phyloP scores from a whole-genome alignment of 2,888 invertebrate species.

The Drosophila ochracea region DNA sequence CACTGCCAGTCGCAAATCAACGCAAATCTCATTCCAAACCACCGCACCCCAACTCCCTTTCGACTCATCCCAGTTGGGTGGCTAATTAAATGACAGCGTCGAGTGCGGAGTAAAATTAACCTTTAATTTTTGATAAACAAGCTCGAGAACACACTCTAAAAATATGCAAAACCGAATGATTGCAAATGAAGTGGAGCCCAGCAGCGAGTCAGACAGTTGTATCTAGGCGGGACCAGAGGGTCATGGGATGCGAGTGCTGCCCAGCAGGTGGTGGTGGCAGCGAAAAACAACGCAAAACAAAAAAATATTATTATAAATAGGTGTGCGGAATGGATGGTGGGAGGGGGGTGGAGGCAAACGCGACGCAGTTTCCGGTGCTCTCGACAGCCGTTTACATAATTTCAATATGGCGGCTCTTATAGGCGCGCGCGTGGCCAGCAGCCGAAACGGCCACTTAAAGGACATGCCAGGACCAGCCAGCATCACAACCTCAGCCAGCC shows the following conservation, averaged over 20 bases:
- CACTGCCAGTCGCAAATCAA: slow-evolving; percentile 51
- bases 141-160: slow-evolving; percentile 46
- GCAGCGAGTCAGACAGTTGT: slow-evolving; percentile 34
- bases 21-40: slow-evolving; percentile 16
- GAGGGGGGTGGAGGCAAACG: slow-evolving; percentile 4
- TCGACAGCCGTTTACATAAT: slow-evolving; percentile 69
- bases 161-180: slow-evolving; percentile 65
- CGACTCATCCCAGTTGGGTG: slow-evolving; percentile 26
- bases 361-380: slow-evolving; percentile 58
- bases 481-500: neutral
- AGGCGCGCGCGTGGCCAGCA: slow-evolving; percentile 66
- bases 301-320: slow-evolving; percentile 40
- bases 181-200: slow-evolving; percentile 65
- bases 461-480: slow-evolving; percentile 45
- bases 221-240: neutral
- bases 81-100: slow-evolving; percentile 58
- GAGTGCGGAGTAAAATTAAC: slow-evolving; percentile 56
- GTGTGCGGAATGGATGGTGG: neutral
- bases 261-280: slow-evolving; percentile 51
- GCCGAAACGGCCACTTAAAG: slow-evolving; percentile 67
- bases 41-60: neutral
- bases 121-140: slow-evolving; percentile 70
- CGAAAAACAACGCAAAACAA: slow-evolving; percentile 5
- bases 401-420: slow-evolving; percentile 69
- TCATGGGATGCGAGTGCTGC: slow-evolving; percentile 1